phyloP scores from a whole-genome alignment of 2,113 vertebrate species.

The Artemisiospiza belli region DNA sequence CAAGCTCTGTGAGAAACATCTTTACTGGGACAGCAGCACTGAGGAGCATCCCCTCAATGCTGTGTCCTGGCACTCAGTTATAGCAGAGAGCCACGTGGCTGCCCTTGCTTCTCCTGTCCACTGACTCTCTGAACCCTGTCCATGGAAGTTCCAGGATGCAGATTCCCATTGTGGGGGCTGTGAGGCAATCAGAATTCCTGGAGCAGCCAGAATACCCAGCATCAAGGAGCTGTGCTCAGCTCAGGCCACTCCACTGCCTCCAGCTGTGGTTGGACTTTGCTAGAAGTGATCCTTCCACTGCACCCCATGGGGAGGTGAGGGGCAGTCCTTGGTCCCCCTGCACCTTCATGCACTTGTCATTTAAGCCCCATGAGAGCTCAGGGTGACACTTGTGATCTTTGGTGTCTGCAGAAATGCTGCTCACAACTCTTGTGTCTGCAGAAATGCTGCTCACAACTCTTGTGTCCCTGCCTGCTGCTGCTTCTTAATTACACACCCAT shows the following conservation, averaged over 20 bases:
- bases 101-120: neutral
- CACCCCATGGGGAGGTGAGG: rapidly evolving
- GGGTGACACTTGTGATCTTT: neutral
- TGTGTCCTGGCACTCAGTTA: neutral
- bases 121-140: neutral
- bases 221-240: neutral
- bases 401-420: neutral
- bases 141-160: neutral
- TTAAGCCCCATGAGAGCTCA: neutral
- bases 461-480: neutral
- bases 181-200: neutral
- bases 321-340: neutral
- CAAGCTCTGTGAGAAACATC: neutral
- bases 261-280: neutral
- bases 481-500: neutral
- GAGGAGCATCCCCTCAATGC: rapidly evolving
- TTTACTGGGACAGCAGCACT: neutral
- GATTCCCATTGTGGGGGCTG: too few species aligned
- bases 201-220: neutral
- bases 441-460: neutral
- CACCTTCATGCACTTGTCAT: neutral
- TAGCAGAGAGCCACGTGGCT: rapidly evolving
- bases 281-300: neutral
- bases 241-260: neutral
- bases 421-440: neutral